Conservation (phyloP, 2,888 invertebrate species). For the Ochlodes sylvanus region DNA sequence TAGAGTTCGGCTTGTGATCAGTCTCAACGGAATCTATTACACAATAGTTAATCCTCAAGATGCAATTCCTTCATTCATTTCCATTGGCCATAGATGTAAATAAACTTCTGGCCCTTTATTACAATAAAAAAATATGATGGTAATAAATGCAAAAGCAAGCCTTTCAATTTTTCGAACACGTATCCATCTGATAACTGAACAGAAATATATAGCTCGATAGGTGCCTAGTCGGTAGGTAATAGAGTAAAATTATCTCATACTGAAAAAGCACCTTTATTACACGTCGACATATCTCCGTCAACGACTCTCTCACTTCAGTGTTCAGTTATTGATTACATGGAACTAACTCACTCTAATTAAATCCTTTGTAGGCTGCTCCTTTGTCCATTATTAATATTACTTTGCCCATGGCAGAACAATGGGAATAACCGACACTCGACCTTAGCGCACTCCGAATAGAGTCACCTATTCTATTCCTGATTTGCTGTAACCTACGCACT, state of each 20-base stretch:
- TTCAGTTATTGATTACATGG: slow-evolving; percentile 26
- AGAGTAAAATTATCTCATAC: not conserved
- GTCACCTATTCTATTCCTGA: slow-evolving; percentile 1
- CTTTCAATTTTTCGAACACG: too few relatives aligned
- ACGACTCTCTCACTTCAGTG: slow-evolving; percentile 19
- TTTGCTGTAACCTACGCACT: slow-evolving; percentile 24
- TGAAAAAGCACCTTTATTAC: not conserved
- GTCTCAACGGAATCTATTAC: too few relatives aligned
- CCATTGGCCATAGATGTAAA: too few relatives aligned
- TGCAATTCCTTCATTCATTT: too few relatives aligned
- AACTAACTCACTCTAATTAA: slow-evolving; percentile 15
- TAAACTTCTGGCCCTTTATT: too few relatives aligned
- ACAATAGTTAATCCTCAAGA: too few relatives aligned
- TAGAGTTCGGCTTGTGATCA: too few relatives aligned
- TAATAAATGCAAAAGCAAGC: too few relatives aligned
- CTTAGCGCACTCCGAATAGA: not conserved
- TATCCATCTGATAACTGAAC: too few relatives aligned
- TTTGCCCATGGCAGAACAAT: not conserved
- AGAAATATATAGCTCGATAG: too few relatives aligned
- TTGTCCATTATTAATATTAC: slow-evolving; percentile 29
- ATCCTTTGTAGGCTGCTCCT: slow-evolving; percentile 23
- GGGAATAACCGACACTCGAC: slow-evolving; percentile 10
- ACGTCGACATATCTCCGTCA: not conserved
- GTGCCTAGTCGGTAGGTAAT: too few relatives aligned
- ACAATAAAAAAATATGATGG: too few relatives aligned